Evolutionary conservation across 1,140 invertebrate genomes (phyloP), one percentile per base, ranked within the genome.

Genomic region (Drosophila mayri): DNA sequence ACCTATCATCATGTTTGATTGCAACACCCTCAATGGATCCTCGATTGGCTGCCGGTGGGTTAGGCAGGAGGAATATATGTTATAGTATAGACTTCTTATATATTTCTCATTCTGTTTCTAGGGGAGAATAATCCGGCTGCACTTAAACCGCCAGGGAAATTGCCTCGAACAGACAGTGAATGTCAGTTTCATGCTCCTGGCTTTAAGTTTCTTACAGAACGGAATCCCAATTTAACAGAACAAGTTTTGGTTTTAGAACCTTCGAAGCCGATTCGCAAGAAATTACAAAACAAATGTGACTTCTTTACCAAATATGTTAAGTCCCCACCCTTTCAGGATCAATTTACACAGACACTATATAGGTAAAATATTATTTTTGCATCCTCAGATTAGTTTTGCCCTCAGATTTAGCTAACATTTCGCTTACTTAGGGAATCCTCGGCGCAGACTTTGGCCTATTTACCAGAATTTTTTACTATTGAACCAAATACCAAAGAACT

Each of bases 401-500:
- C 1, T 16, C 1, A 28, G 9, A 6, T 10, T 6, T 10, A 11
- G 11, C 4, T 14, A 14, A 16, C 3, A 18, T 30, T 30, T 28
- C 0, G 18, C 37, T 22, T 10, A 37, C 5, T 14, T 18, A 92
- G 91, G 66, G 97, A 97, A 81, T 95, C 94, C 9, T 96, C 96
- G 61, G 93, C 95, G 20, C 96, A 97, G 92, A 97, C 97, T 1
- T 87, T 94, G 46, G 96, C 96, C 4, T 97, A 95, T 61, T 94
- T 96, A 32, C 92, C 92, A 0, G 92, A 93, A 14, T 94, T 94
- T 77, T 91, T 93, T 11, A 70, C 93, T 32, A 65, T 76, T 3
- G 80, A 79, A 0, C 22, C 58, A 10, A 63, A 25, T 18, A 62
- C 40, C 3, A 20, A 82, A 3, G 92, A 93, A 44, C 52, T 93